Base-by-base conservation (phyloP, 1,140 invertebrate genomes). In the Drosophila trapezifrons region DNA sequence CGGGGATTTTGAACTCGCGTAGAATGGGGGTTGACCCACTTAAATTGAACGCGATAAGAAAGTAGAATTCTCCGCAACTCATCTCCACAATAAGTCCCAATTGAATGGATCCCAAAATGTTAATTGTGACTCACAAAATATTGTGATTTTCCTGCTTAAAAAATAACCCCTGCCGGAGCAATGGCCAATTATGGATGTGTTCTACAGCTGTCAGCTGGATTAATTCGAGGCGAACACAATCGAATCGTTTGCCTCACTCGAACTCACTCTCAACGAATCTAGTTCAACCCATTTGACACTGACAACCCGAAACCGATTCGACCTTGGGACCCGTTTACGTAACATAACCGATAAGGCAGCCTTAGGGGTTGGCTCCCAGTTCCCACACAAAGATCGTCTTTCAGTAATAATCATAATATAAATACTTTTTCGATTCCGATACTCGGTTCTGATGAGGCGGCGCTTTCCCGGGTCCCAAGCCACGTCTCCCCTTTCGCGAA, bases 311-410 rank as follows among this genome's bases (percentile, higher is more conserved):
- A 69, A 71, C 35, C 43, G 52, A 58, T 71, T 58, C 52, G 69
- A 71, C 69, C 69, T 71, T 71, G 69, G 43, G 2, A 17, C 27
- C n/a, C 29, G 45, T 32, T 75, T 65, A 27, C 35, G 51, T 56
- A 57, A 65, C 35, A 57, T 56, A 57, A 65, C 22, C 18, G 40
- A 37, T 54, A 35, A 52, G 27, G 27, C 8, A 32, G n/a, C 46
- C 6, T 45, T 38, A 29, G 20, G 65, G 35, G n/a, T 5, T 37
- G 22, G 35, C 47, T n/a, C 37, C 58, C 58, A 75, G 60, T 65
- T 75, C 71, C 51, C 72, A 75, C 71, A 75, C 72, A 75, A 45
- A 51, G 71, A 55, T 75, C 72, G 59, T 10, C 72, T 75, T 75
- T 75, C 71, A 75, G 18, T 75, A 51, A 49, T 22, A 64, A 51